Percentiles rank a stretch among this genome's conserved stretches.
phyloP scores from a whole-genome alignment of 2,113 vertebrate genomes.

The Sprattus sprattus region DNA sequence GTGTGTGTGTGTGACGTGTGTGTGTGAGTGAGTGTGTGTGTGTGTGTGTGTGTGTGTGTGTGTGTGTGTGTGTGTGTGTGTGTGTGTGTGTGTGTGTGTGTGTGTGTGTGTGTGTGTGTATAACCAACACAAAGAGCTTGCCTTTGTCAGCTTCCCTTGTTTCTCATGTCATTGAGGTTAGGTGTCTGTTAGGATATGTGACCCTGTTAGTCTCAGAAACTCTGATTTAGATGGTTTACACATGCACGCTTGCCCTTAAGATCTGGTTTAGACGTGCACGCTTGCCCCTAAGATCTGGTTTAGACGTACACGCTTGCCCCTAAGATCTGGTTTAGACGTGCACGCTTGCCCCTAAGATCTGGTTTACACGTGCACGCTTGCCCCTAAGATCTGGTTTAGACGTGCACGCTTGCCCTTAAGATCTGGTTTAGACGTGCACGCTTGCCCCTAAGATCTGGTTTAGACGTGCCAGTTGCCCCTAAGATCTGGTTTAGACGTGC shows the following conservation, averaged over 20 bases:
- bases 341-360: too few relatives aligned
- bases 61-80: not conserved
- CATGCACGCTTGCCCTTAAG: not conserved
- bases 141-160: not conserved
- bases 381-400: too few relatives aligned
- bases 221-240: not conserved
- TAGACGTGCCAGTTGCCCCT: too few relatives aligned
- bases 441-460: too few relatives aligned
- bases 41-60: not conserved
- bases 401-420: too few relatives aligned
- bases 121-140: too few relatives aligned
- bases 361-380: too few relatives aligned
- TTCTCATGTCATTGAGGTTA: not conserved
- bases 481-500: too few relatives aligned
- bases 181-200: not conserved
- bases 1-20: conserved; percentile 24
- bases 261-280: not conserved
- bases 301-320: too few relatives aligned
- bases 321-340: too few relatives aligned
- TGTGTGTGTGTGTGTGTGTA: not conserved
- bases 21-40: conserved; percentile 3
- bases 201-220: not conserved
- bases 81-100: not conserved
- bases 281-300: not conserved
- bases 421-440: too few relatives aligned